Evolutionary conservation across 2,888 invertebrate genomes (phyloP), one percentile per base, ranked within the genome.

Genomic region (Lasioglossum malachurum): DNA sequence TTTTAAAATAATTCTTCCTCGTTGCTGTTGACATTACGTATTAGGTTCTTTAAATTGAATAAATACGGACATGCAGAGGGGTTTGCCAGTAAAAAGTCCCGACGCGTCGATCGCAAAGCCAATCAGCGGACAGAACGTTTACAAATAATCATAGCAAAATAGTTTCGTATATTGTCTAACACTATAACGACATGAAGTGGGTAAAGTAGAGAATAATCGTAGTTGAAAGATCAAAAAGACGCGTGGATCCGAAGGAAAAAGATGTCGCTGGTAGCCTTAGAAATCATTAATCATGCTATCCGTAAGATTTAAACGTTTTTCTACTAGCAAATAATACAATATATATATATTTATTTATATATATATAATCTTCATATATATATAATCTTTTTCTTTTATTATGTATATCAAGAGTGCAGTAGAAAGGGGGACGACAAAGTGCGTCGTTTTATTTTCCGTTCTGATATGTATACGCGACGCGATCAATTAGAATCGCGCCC

Each of bases 71-170:
- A 4, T 16, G 31, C 4, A 49, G 46, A 41, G 71, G 27, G 67
- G 2, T 0, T 27, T 41, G 60, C 69, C 80, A 73, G 71, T 79
- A 86, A 83, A 72, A 76, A 76, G 78, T 77, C 71, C 73, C 71
- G 71, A 82, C 71, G 64, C 12, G 60, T 80, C 80, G 19, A 77
- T 89, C 88, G 91, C 89, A 90, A 91, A 90, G 91, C 88, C 87
- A 91, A 89, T 82, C 86, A 88, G 78, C 83, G 82, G 81, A 83
- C 27, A 77, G 78, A 64, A 80, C 67, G 84, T 80, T 77, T 87
- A 82, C 57, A 85, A 84, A 89, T 83, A 80, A 89, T 89, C 82
- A 72, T 87, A 87, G 85, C 87, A 87, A 87, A 87, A 87, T 87
- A 87, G 79, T 79, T 87, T 80, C 86, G 82, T 87, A 87, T 86